Percentiles rank a stretch among this genome's conserved stretches.
These are phyloP conservation scores for Actinostola sp. DNA, from an alignment of 92 coral and sea anemone species.

Conservation along the genomic window DNA sequence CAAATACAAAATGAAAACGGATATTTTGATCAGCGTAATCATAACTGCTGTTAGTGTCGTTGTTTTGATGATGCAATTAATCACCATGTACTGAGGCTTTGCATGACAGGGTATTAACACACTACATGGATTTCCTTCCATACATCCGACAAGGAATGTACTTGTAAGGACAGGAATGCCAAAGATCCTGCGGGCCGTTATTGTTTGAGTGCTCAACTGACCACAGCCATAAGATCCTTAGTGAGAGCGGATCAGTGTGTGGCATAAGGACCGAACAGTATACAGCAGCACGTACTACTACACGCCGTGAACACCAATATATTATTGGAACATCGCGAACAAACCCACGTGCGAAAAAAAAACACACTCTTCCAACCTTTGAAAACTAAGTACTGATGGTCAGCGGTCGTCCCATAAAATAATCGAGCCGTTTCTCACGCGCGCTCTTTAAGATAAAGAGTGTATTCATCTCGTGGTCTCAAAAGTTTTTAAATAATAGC, in stretches of 20 bases:
- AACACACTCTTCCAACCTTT: not conserved
- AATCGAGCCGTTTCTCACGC: too few relatives aligned
- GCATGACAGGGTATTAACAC: conserved; percentile 1
- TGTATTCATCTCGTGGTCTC: too few relatives aligned
- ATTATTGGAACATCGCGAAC: not conserved
- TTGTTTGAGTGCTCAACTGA: conserved; percentile 19
- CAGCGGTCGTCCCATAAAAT: not conserved
- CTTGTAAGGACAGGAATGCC: conserved; percentile 12
- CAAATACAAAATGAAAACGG: not conserved
- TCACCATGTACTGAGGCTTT: not conserved
- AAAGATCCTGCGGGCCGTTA: not conserved
- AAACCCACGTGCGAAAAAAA: not conserved
- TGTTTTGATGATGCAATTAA: not conserved
- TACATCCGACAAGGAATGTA: conserved; percentile 24
- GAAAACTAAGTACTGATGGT: not conserved
- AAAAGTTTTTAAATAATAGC: not conserved
- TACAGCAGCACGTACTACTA: too few relatives aligned
- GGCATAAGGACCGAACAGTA: not conserved
- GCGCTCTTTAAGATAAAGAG: too few relatives aligned
- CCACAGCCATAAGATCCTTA: conserved; percentile 8
- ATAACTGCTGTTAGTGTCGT: not conserved
- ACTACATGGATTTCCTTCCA: conserved; percentile 20
- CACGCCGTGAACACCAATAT: too few relatives aligned
- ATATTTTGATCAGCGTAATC: too few relatives aligned
- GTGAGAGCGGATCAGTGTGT: too few relatives aligned